A percentile compares a stretch with the other conserved stretches of the same genome.
Evolutionary conservation across 1,140 invertebrate genomes (phyloP).

Genomic region (Triops cancriformis): DNA sequence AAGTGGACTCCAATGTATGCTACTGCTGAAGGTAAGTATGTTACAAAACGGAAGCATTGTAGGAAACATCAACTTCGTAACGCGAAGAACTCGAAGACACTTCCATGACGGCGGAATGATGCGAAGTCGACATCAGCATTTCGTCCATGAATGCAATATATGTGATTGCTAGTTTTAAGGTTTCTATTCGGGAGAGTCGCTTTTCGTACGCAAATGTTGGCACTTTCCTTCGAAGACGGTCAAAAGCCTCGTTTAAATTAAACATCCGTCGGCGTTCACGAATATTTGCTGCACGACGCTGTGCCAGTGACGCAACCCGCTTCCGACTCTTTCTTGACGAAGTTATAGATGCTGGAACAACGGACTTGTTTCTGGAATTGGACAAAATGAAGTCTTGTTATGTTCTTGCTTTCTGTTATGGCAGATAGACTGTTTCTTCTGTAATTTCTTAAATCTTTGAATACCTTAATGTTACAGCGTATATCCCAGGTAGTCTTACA

Average conservation of each 20-base stretch:
- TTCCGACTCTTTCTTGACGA: constrained; percentile 66
- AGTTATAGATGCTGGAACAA: not conserved
- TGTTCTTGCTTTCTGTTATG: not conserved
- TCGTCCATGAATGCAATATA: constrained; percentile 98
- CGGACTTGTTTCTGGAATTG: not conserved
- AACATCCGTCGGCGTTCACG: constrained; percentile 91
- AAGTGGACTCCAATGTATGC: too few species aligned
- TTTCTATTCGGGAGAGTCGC: constrained; percentile 93
- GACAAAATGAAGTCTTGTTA: not conserved
- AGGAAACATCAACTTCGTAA: not conserved
- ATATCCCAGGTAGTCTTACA: too few species aligned
- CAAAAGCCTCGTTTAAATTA: constrained; percentile 95
- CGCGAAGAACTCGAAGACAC: not conserved
- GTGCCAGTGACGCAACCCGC: constrained; percentile 78
- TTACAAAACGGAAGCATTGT: not conserved
- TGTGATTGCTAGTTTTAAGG: constrained; percentile 89
- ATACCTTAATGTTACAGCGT: too few species aligned
- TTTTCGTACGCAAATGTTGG: constrained; percentile 99
- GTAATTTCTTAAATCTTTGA: too few species aligned
- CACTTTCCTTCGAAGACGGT: constrained; percentile 76
- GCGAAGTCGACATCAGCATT: constrained; percentile 45
- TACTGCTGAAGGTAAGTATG: too few species aligned
- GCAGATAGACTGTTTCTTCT: too few species aligned
- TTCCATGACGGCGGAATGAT: not conserved
- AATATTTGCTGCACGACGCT: constrained; percentile 85